Percentiles rank a stretch among this genome's conserved stretches.
phyloP scores from a whole-genome alignment of 1,140 invertebrate species.

The Listronotus bonariensis region DNA sequence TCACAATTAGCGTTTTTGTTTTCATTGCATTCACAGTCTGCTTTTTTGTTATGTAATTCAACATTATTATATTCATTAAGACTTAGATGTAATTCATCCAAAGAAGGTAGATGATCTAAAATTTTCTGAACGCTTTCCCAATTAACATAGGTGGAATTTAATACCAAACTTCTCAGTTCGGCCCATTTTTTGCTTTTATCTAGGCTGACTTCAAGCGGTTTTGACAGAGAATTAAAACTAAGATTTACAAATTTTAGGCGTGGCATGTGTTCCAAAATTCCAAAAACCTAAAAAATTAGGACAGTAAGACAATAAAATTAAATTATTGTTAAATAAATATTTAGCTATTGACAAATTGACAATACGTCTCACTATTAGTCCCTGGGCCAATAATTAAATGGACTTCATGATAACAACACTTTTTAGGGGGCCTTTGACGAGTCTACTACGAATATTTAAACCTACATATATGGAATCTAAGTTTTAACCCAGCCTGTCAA shows the following conservation, averaged over 20 bases:
- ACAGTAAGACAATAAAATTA: no score
- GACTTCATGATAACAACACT: no score
- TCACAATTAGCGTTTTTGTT: conserved; percentile 42
- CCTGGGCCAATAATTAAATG: no score
- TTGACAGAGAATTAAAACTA: conserved; percentile 82
- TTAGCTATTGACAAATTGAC: no score
- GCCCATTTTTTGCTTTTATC: conserved; percentile 57
- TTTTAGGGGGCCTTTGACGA: no score
- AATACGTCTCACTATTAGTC: no score
- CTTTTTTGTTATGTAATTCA: conserved; percentile 53
- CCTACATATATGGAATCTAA: no score
- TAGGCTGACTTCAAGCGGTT: conserved; percentile 60
- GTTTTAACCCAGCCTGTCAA: no score
- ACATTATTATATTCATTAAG: conserved; percentile 83
- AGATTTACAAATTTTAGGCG: conserved; percentile 87
- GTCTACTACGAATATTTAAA: no score
- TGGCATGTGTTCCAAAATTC: conserved; percentile 83
- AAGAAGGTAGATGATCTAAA: conserved; percentile 72
- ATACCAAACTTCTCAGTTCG: conserved; percentile 74
- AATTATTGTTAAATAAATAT: background rate
- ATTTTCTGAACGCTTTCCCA: conserved; percentile 82
- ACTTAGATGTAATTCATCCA: conserved; percentile 90
- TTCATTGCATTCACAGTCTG: conserved; percentile 36
- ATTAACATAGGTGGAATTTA: conserved; percentile 83
- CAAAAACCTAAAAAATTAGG: conserved; percentile 71